A percentile compares a stretch with the other conserved stretches of the same genome.
Evolutionary conservation across 1,140 invertebrate genomes (phyloP).

Genomic region (Antheraea pernyi): DNA sequence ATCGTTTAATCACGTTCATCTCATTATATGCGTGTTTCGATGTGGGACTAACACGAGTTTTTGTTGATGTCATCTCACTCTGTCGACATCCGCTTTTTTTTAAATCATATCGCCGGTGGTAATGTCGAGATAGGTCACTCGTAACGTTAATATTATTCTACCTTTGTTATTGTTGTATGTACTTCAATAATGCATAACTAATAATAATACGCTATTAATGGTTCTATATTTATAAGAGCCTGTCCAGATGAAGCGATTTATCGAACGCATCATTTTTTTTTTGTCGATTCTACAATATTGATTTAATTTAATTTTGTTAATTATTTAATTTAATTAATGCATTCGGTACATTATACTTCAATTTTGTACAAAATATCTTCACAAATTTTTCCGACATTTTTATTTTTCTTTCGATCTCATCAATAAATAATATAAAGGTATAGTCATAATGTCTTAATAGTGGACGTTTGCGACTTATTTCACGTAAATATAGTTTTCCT

Average conservation of each 20-base stretch:
- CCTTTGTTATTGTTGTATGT: too few relatives aligned
- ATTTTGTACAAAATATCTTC: too few relatives aligned
- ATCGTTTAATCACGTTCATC: conserved; percentile 21
- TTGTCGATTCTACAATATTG: neutral
- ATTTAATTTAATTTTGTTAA: too few relatives aligned
- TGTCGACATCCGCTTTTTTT: conserved; percentile 60
- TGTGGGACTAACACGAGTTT: conserved; percentile 64
- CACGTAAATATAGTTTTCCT: too few relatives aligned
- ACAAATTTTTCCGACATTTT: too few relatives aligned
- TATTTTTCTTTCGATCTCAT: too few relatives aligned
- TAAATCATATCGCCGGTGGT: conserved; percentile 41
- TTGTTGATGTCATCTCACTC: conserved; percentile 42
- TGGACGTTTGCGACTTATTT: too few relatives aligned
- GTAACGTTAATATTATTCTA: neutral
- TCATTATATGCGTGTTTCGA: conserved; percentile 46
- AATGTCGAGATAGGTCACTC: conserved; percentile 3
- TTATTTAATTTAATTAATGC: too few relatives aligned
- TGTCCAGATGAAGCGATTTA: neutral
- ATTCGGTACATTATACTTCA: too few relatives aligned
- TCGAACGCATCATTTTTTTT: neutral
- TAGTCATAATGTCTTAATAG: too few relatives aligned
- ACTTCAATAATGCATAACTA: neutral
- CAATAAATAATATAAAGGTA: too few relatives aligned
- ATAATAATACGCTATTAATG: conserved; percentile 1
- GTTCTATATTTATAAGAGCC: neutral